These are phyloP conservation scores for Tachina lurida DNA, from an alignment of 2,888 invertebrate species.

Conservation along the genomic window DNA sequence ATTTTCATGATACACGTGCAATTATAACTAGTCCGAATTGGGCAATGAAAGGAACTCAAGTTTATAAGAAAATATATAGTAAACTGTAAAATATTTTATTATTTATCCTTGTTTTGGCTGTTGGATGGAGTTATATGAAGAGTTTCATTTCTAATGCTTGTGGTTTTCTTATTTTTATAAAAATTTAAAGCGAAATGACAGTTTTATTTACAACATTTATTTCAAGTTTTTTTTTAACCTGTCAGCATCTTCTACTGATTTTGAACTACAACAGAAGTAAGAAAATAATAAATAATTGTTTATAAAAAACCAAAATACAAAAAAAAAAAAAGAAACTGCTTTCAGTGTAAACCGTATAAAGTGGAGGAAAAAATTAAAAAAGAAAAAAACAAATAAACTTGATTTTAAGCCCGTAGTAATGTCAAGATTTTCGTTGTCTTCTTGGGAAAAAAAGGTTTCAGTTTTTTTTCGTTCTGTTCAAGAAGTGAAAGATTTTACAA, in stretches of 20 bases:
- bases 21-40: too few relatives aligned
- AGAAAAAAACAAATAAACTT: slow-evolving; percentile 21
- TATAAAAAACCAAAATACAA: slow-evolving; percentile 41
- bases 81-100: background rate
- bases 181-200: slow-evolving; percentile 52
- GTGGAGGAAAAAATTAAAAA: background rate
- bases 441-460: slow-evolving; percentile 4
- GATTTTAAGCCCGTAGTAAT: slow-evolving; percentile 25
- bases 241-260: background rate
- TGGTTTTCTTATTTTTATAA: slow-evolving; percentile 14
- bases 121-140: too few relatives aligned
- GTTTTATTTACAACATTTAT: slow-evolving; percentile 44
- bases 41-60: too few relatives aligned
- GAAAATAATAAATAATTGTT: background rate
- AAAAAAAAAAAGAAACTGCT: background rate
- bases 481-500: slow-evolving; percentile 40
- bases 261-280: background rate
- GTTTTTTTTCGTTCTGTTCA: slow-evolving; percentile 36
- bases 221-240: slow-evolving; percentile 37
- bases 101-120: background rate
- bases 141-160: background rate
- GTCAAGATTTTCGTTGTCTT: slow-evolving; percentile 59
- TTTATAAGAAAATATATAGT: too few relatives aligned
- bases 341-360: slow-evolving; percentile 11
- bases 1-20: too few relatives aligned